Percentiles rank a stretch among this genome's conserved stretches.
Conservation (phyloP, 2,113 vertebrate genomes). For the Pelodiscus sinensis region DNA sequence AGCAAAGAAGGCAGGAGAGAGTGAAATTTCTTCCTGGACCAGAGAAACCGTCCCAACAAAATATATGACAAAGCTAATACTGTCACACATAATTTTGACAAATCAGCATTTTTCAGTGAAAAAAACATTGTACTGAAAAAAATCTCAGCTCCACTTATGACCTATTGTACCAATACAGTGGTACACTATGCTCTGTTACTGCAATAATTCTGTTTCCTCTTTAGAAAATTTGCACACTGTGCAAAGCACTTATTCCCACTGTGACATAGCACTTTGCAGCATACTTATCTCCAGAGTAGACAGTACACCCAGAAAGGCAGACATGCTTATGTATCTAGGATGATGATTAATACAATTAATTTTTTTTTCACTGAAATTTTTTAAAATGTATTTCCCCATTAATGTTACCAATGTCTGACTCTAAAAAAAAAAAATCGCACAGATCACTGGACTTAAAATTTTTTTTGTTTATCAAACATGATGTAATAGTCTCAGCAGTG, state of each 20-base stretch:
- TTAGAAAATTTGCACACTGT: neutral
- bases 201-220: neutral
- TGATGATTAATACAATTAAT: neutral
- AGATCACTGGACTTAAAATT: constrained; percentile 14
- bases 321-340: neutral
- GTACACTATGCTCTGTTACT: neutral
- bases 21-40: neutral
- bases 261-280: neutral
- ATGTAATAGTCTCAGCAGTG: neutral
- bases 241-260: neutral
- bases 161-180: neutral
- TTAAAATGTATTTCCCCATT: neutral
- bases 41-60: neutral
- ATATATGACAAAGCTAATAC: neutral
- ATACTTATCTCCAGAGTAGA: neutral
- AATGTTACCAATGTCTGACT: neutral
- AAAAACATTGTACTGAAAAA: neutral
- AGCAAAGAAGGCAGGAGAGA: no score
- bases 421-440: neutral
- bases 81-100: neutral
- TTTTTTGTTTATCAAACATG: constrained; percentile 7
- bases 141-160: neutral
- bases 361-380: constrained; percentile 3
- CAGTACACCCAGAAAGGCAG: neutral
- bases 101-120: neutral